Conservation (phyloP, 2,888 invertebrate genomes). For the Nineta flava region DNA sequence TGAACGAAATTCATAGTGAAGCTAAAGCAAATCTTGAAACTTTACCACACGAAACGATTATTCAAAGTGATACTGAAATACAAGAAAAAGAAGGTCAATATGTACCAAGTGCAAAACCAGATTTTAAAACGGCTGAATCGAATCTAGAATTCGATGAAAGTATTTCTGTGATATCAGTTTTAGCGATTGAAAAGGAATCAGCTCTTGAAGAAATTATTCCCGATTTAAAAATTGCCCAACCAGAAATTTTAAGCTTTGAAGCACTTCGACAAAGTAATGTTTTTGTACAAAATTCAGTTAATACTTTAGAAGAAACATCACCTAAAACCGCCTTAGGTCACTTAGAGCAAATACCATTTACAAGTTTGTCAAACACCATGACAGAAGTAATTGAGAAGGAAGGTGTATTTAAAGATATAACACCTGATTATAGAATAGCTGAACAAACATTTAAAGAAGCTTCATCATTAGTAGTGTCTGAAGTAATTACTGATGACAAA, state of each 20-base stretch:
- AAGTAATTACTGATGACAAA: slow-evolving; percentile 30
- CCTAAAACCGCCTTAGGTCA: slow-evolving; percentile 30
- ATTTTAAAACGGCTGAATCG: slow-evolving; percentile 28
- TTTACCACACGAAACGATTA: slow-evolving; percentile 36
- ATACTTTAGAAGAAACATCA: slow-evolving; percentile 25
- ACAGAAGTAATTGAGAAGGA: slow-evolving; percentile 41
- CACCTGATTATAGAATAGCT: slow-evolving; percentile 29
- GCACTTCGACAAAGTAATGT: slow-evolving; percentile 38
- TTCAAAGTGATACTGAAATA: slow-evolving; percentile 35
- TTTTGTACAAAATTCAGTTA: slow-evolving; percentile 35
- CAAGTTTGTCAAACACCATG: slow-evolving; percentile 36
- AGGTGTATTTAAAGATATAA: slow-evolving; percentile 27
- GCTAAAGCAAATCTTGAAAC: slow-evolving; percentile 30
- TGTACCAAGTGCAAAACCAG: slow-evolving; percentile 24
- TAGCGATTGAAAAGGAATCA: slow-evolving; percentile 38
- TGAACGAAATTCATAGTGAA: slow-evolving; percentile 20
- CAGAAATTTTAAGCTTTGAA: slow-evolving; percentile 30
- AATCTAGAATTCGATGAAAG: slow-evolving; percentile 38
- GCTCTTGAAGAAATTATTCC: slow-evolving; percentile 22
- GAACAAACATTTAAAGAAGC: slow-evolving; percentile 27
- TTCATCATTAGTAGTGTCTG: slow-evolving; percentile 27
- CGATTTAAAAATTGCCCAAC: slow-evolving; percentile 25
- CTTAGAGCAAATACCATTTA: slow-evolving; percentile 34
- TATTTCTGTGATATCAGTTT: slow-evolving; percentile 36
- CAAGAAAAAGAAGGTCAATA: slow-evolving; percentile 42